Conservation (phyloP, 1,140 invertebrate species). For the Samia ricini region DNA sequence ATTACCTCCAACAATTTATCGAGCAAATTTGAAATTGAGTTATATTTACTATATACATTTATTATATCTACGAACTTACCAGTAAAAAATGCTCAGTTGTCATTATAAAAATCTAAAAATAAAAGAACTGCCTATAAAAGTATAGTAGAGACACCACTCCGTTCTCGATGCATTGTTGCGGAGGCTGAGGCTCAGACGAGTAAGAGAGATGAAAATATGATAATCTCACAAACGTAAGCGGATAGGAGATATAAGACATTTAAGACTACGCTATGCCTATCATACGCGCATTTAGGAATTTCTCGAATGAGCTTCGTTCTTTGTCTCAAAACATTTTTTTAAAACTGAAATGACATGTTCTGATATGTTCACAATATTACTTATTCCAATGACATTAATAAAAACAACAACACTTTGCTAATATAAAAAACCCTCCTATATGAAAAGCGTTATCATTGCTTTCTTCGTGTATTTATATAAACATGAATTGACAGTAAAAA, state of each 20-base stretch:
- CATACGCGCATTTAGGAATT: conserved; percentile 24
- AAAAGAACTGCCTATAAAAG: conserved; percentile 31
- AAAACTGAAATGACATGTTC: background rate
- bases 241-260: conserved; percentile 3
- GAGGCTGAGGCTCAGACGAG: conserved; percentile 27
- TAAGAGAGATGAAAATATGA: conserved; percentile 25
- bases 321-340: conserved; percentile 15
- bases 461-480: no score
- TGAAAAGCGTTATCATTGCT: background rate
- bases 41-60: background rate
- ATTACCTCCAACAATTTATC: background rate
- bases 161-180: conserved; percentile 27
- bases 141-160: conserved; percentile 23
- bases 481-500: background rate
- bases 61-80: background rate
- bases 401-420: background rate
- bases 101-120: conserved; percentile 21
- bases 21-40: background rate
- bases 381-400: background rate
- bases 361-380: background rate
- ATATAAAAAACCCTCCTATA: background rate
- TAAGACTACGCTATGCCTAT: conserved; percentile 1
- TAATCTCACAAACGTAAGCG: background rate
- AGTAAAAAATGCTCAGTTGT: background rate
- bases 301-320: conserved; percentile 22